Conservation (phyloP, 2,797 vertebrate species). For the Phalanger gymnotis region DNA sequence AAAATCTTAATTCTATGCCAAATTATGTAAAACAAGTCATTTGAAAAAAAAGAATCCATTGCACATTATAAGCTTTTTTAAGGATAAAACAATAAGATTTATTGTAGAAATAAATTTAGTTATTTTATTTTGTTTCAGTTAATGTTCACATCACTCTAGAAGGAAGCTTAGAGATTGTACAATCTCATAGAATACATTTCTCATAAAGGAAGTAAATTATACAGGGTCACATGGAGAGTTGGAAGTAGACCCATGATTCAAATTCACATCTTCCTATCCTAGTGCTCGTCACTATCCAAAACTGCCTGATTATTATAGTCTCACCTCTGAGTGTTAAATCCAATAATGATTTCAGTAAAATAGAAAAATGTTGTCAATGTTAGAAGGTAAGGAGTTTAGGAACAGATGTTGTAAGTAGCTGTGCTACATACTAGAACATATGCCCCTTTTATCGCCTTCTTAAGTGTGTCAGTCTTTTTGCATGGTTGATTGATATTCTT, state of each 20-base stretch:
- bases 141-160: background rate
- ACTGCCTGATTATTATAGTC: background rate
- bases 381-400: background rate
- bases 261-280: background rate
- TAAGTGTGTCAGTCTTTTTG: conserved; percentile 26
- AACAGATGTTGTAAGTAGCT: conserved; percentile 43
- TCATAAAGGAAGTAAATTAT: background rate
- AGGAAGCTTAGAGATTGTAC: background rate
- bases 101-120: background rate
- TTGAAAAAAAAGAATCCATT: background rate
- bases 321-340: conserved; percentile 32
- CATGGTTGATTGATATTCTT: conserved; percentile 52
- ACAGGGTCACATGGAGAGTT: background rate
- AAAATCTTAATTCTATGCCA: background rate
- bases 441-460: conserved; percentile 20
- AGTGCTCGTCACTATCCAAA: background rate
- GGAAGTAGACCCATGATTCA: background rate
- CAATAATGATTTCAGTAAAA: conserved; percentile 45
- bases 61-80: background rate
- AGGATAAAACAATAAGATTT: background rate
- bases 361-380: conserved; percentile 26
- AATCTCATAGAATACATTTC: background rate
- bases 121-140: background rate
- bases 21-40: background rate
- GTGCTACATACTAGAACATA: conserved; percentile 24